Percentiles rank a stretch among this genome's conserved stretches.
Conservation (phyloP, 2,888 invertebrate genomes). For the Helleia helle region DNA sequence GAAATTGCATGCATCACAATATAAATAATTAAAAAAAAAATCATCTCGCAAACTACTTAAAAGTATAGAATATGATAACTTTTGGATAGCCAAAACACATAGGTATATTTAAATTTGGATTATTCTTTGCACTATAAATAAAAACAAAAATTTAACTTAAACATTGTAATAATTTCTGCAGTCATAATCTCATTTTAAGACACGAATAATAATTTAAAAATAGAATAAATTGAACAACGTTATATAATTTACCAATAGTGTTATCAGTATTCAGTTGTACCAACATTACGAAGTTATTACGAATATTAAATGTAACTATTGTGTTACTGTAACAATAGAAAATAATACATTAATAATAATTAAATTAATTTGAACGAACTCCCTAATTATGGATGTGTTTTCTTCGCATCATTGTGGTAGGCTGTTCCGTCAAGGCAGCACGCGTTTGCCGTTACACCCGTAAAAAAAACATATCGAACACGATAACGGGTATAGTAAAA, state of each 20-base stretch:
- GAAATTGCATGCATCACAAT: too few species aligned
- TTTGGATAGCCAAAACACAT: too few species aligned
- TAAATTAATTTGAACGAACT: conserved; percentile 1
- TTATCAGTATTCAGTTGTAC: conserved; percentile 2
- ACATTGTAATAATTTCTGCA: too few species aligned
- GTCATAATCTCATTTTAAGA: too few species aligned
- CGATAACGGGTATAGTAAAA: conserved; percentile 1
- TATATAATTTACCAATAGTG: neutral
- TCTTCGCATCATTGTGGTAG: conserved; percentile 10
- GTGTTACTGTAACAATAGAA: neutral
- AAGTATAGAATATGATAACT: too few species aligned
- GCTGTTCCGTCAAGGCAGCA: conserved; percentile 13
- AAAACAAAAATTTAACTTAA: too few species aligned
- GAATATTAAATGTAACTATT: conserved; percentile 1
- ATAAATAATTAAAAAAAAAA: too few species aligned
- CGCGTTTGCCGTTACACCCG: conserved; percentile 11
- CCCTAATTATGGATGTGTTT: conserved; percentile 1
- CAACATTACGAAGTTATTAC: conserved; percentile 6
- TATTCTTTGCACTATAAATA: too few species aligned
- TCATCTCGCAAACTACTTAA: too few species aligned
- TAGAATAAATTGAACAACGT: neutral
- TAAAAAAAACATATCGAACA: conserved; percentile 6
- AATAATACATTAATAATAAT: neutral
- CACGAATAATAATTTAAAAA: neutral
- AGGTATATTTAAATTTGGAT: too few species aligned